These are phyloP conservation scores for Tryphoninae sp. DNA, from an alignment of 2,888 invertebrate genomes.

Conservation along the genomic window DNA sequence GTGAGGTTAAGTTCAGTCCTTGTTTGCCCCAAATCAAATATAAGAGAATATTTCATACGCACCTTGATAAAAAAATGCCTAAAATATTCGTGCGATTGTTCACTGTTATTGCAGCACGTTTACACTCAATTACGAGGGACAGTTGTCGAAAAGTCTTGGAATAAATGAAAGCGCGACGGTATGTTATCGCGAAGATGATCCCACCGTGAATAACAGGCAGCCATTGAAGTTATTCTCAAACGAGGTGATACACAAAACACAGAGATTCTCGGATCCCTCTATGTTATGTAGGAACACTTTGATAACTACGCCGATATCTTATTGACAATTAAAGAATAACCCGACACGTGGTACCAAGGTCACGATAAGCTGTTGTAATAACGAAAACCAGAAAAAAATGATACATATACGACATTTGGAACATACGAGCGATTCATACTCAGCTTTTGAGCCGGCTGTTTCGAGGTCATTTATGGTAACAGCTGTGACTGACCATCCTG, in stretches of 20 bases:
- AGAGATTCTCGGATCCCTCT: conserved; percentile 2
- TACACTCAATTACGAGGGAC: not conserved
- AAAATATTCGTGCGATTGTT: not conserved
- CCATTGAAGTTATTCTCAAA: conserved; percentile 44
- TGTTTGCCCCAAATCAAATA: not conserved
- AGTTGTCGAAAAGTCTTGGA: not conserved
- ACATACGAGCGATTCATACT: not conserved
- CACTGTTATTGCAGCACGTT: not conserved
- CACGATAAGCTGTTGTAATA: conserved; percentile 17
- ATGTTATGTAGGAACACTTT: conserved; percentile 1
- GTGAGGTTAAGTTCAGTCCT: conserved; percentile 45
- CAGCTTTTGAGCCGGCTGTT: conserved; percentile 10
- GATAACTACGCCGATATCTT: not conserved
- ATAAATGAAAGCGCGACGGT: conserved; percentile 14
- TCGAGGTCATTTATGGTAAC: not conserved
- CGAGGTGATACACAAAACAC: conserved; percentile 19
- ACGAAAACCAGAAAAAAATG: conserved; percentile 35
- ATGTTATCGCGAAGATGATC: conserved; percentile 42
- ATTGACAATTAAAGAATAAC: conserved; percentile 12
- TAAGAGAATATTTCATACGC: conserved; percentile 1
- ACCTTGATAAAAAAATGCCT: conserved; percentile 27
- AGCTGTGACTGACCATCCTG: not conserved
- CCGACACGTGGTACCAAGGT: not conserved
- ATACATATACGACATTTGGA: conserved; percentile 25
- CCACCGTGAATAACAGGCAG: conserved; percentile 54